Percentiles rank a stretch among this genome's conserved stretches.
phyloP scores from a whole-genome alignment of 2,113 vertebrate species.

The Alexandromys fortis region DNA sequence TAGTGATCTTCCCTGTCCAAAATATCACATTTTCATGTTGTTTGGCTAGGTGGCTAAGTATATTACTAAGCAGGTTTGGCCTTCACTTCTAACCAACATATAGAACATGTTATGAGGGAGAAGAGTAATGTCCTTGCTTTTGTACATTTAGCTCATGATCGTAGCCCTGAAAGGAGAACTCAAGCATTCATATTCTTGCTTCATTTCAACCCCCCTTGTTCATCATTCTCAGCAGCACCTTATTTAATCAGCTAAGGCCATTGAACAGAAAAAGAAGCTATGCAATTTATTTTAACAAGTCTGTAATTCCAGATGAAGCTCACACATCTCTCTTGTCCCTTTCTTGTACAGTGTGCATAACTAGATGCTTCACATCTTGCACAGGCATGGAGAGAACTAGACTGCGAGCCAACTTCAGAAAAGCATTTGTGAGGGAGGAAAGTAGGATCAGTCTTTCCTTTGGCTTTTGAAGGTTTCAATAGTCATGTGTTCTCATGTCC shows the following conservation, averaged over 20 bases:
- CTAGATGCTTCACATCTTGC: background rate
- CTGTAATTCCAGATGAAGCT: constrained; percentile 15
- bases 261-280: background rate
- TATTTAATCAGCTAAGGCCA: constrained; percentile 33
- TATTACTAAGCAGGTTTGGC: background rate
- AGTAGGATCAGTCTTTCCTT: background rate
- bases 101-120: background rate
- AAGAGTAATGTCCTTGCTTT: background rate
- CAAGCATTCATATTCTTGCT: background rate
- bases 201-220: background rate
- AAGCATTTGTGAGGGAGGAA: background rate
- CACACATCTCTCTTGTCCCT: background rate
- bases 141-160: constrained; percentile 2
- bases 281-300: background rate
- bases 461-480: background rate
- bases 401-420: background rate
- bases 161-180: background rate
- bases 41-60: background rate
- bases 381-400: background rate
- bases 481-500: background rate
- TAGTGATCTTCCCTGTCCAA: background rate
- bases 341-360: background rate
- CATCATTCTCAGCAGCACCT: constrained; percentile 28
- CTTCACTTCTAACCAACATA: background rate
- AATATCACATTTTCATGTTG: background rate